Percentiles rank a stretch among this genome's conserved stretches.
Evolutionary conservation across 1,140 invertebrate species (phyloP).

Genomic region (Doryteuthis pealeii): DNA sequence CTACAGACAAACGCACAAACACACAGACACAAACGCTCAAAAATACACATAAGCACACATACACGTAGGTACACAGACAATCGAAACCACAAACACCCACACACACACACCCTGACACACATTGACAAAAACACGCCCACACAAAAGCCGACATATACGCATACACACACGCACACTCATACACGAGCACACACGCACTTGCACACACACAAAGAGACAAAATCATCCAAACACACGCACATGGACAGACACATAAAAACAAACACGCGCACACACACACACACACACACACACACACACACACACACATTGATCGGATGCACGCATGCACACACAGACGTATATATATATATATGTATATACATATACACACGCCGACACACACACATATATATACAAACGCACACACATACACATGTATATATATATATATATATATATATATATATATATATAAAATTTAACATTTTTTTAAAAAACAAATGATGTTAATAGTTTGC

Average conservation of each 20-base stretch:
- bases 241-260: neutral
- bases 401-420: neutral
- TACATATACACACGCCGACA: neutral
- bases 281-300: neutral
- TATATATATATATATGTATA: constrained; percentile 1
- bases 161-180: neutral
- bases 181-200: neutral
- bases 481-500: too few relatives aligned
- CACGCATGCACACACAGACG: neutral
- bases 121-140: too few relatives aligned
- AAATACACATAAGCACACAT: too few relatives aligned
- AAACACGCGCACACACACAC: neutral
- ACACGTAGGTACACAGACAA: too few relatives aligned
- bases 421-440: constrained; percentile 10
- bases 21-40: too few relatives aligned
- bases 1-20: too few relatives aligned
- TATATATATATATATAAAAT: neutral
- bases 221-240: neutral
- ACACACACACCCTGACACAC: too few relatives aligned
- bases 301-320: too few relatives aligned
- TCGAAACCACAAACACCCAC: too few relatives aligned
- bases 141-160: too few relatives aligned
- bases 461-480: too few relatives aligned
- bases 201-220: neutral
- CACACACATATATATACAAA: neutral